Evolutionary conservation across 2,888 invertebrate genomes (phyloP).

Genomic region (Trachelus troglodyta): DNA sequence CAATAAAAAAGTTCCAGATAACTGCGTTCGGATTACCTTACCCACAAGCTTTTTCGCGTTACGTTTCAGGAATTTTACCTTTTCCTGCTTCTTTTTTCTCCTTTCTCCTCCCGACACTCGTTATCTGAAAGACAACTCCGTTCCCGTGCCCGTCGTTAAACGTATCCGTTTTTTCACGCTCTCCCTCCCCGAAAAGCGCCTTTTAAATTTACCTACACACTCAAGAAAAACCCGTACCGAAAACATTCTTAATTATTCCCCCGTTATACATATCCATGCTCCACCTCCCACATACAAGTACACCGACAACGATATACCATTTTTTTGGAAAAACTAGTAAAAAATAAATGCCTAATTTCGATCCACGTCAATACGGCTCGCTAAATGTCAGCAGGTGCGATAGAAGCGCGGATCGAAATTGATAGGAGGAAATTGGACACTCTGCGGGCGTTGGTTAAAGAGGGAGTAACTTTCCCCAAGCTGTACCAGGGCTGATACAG

Average conservation of each 20-base stretch:
- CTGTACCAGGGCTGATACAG: slow-evolving; percentile 9
- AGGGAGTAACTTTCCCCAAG: slow-evolving; percentile 16
- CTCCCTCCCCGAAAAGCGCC: not conserved
- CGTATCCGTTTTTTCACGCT: not conserved
- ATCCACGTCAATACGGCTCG: not conserved
- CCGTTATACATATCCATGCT: not conserved
- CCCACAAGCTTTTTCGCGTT: not conserved
- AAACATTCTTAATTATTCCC: not conserved
- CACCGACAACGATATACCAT: no score
- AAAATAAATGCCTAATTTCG: not conserved
- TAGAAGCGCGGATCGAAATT: not conserved
- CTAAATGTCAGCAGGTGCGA: not conserved
- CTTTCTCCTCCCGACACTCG: not conserved
- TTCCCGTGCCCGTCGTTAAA: not conserved
- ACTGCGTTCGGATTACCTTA: not conserved
- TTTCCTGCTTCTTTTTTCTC: no score
- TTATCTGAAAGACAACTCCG: not conserved
- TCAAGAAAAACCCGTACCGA: not conserved
- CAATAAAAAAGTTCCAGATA: not conserved
- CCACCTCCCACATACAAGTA: no score
- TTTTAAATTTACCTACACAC: not conserved
- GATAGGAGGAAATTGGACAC: slow-evolving; percentile 18
- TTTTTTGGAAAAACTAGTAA: not conserved
- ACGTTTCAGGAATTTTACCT: not conserved
- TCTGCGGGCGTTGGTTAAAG: slow-evolving; percentile 11